phyloP scores from a whole-genome alignment of 1,140 invertebrate genomes.

The Tribolium castaneum region DNA sequence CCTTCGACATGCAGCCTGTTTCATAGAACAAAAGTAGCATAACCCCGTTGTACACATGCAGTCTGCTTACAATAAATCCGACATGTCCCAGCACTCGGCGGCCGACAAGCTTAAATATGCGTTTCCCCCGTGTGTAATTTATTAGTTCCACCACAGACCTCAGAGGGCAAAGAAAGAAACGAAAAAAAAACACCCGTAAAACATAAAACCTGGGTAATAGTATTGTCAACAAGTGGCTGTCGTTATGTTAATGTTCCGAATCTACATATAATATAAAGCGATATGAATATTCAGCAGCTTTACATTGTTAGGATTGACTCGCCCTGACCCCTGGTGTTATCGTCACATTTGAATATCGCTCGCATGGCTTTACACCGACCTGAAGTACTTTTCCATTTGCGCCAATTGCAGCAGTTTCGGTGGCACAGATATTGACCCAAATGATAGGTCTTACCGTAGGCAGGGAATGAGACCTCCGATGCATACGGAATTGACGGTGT shows the following conservation, averaged over 20 bases:
- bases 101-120: slow-evolving; percentile 18
- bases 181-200: slow-evolving; percentile 37
- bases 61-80: not conserved
- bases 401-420: not conserved
- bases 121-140: not conserved
- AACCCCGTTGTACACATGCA: not conserved
- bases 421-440: not conserved
- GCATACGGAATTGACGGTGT: not conserved
- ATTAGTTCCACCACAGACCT: not conserved
- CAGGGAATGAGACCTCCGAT: not conserved
- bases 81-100: not conserved
- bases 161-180: slow-evolving; percentile 17
- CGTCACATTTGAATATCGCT: slow-evolving; percentile 48
- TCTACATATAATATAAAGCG: slow-evolving; percentile 54
- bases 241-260: slow-evolving; percentile 42
- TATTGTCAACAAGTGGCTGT: slow-evolving; percentile 35
- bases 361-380: slow-evolving; percentile 27
- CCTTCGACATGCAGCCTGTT: not conserved
- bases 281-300: slow-evolving; percentile 51
- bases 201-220: slow-evolving; percentile 32
- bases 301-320: slow-evolving; percentile 46
- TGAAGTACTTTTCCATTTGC: slow-evolving; percentile 19
- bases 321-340: slow-evolving; percentile 51
- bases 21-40: not conserved
- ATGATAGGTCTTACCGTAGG: not conserved